Percentiles rank a stretch among this genome's conserved stretches.
Evolutionary conservation across 2,888 invertebrate species (phyloP).

Genomic region (Cataglyphis altisquamis): DNA sequence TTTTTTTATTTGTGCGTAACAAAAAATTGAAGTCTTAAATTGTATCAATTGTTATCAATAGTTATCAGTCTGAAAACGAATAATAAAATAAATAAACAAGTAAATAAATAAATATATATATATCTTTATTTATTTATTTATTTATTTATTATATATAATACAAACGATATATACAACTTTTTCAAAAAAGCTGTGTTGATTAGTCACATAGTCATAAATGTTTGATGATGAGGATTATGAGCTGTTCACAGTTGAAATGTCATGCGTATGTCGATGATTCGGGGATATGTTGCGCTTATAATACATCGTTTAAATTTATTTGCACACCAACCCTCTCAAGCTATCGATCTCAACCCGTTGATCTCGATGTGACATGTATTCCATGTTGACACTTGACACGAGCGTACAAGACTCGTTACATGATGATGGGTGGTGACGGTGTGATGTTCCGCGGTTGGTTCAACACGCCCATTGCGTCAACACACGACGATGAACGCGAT

Average conservation of each 20-base stretch:
- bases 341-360: not conserved
- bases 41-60: not conserved
- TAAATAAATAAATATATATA: too few relatives aligned
- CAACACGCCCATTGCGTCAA: constrained; percentile 45
- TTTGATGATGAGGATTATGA: not conserved
- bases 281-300: not conserved
- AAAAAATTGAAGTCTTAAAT: not conserved
- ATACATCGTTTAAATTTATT: not conserved
- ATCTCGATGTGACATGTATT: constrained; percentile 8
- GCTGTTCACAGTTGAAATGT: not conserved
- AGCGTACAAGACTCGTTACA: constrained; percentile 15
- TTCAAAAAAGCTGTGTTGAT: not conserved
- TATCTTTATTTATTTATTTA: too few relatives aligned
- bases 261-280: not conserved
- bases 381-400: not conserved
- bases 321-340: not conserved
- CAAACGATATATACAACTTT: not conserved
- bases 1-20: not conserved
- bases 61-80: not conserved
- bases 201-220: not conserved
- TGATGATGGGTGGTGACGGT: constrained; percentile 52
- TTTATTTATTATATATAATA: not conserved
- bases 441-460: constrained; percentile 58
- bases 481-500: constrained; percentile 13
- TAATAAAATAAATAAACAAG: not conserved